These are phyloP conservation scores for Nasonia vitripennis DNA, from an alignment of 1,140 invertebrate species.

Conservation along the genomic window DNA sequence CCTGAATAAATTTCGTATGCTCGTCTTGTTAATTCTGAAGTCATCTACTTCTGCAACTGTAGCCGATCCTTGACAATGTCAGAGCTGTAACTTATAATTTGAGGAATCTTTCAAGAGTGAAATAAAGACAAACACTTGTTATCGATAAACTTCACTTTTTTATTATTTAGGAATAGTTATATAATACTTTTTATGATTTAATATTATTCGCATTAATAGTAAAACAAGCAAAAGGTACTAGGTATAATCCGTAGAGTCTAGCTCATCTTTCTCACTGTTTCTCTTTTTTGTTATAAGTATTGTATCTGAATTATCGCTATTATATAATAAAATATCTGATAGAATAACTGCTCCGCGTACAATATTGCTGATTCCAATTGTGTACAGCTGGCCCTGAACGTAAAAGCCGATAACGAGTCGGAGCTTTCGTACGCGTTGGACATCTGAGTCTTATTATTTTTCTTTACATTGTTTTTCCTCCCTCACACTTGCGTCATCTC, in stretches of 20 bases:
- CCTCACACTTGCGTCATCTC: not conserved
- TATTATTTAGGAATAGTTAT: slow-evolving; percentile 65
- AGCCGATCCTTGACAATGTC: not conserved
- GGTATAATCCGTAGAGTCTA: slow-evolving; percentile 54
- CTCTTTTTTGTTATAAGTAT: slow-evolving; percentile 49
- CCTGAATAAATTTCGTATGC: not conserved
- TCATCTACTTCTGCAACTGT: not conserved
- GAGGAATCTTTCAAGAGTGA: not conserved
- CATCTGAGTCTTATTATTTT: slow-evolving; percentile 9
- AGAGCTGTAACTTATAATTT: slow-evolving; percentile 15
- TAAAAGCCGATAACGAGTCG: slow-evolving; percentile 18
- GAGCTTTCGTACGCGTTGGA: slow-evolving; percentile 22
- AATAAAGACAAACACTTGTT: slow-evolving; percentile 40
- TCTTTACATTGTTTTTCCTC: slow-evolving; percentile 8
- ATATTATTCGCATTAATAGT: slow-evolving; percentile 56
- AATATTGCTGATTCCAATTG: slow-evolving; percentile 56
- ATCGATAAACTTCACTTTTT: slow-evolving; percentile 61
- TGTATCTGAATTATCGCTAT: slow-evolving; percentile 56
- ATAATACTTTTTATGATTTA: slow-evolving; percentile 58
- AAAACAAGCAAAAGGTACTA: slow-evolving; percentile 59
- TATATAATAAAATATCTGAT: slow-evolving; percentile 62
- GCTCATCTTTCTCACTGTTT: slow-evolving; percentile 50
- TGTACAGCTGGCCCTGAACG: slow-evolving; percentile 31
- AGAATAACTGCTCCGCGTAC: slow-evolving; percentile 56
- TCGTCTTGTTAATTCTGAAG: not conserved